Evolutionary conservation across 1,140 invertebrate species (phyloP).

Genomic region (Pararge aegeria): DNA sequence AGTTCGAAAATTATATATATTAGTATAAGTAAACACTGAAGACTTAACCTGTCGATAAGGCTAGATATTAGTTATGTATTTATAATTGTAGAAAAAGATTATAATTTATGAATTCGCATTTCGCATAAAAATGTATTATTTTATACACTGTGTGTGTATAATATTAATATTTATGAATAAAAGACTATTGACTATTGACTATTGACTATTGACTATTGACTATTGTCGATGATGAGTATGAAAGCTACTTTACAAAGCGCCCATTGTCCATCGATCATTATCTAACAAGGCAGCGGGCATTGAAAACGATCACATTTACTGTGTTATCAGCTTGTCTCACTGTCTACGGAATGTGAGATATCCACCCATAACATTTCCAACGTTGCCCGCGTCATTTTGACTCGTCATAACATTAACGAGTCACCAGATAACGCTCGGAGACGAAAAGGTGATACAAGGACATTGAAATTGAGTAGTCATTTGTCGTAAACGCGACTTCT

Average conservation of each 20-base stretch:
- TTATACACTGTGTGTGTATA: no score
- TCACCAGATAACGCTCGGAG: slow-evolving; percentile 8
- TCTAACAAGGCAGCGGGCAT: slow-evolving; percentile 9
- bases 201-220: no score
- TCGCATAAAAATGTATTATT: no score
- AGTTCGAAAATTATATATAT: no score
- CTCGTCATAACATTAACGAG: slow-evolving; percentile 20
- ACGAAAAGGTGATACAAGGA: slow-evolving; percentile 12
- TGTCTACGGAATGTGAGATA: slow-evolving; percentile 34
- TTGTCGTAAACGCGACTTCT: no score
- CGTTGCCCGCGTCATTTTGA: slow-evolving; percentile 7
- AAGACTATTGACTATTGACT: no score
- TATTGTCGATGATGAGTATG: neutral
- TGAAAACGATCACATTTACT: slow-evolving; percentile 2
- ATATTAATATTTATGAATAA: no score
- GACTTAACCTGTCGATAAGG: no score
- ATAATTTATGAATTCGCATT: no score
- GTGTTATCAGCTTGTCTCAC: slow-evolving; percentile 25
- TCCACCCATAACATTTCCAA: slow-evolving; percentile 12
- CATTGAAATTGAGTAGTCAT: slow-evolving; percentile 1
- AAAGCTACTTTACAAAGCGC: neutral
- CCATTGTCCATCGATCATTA: slow-evolving; percentile 6
- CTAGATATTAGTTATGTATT: no score
- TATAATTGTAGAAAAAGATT: no score
- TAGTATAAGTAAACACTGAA: no score